Base-by-base conservation (phyloP, 2,797 vertebrate species). In the Echiichthys vipera region DNA sequence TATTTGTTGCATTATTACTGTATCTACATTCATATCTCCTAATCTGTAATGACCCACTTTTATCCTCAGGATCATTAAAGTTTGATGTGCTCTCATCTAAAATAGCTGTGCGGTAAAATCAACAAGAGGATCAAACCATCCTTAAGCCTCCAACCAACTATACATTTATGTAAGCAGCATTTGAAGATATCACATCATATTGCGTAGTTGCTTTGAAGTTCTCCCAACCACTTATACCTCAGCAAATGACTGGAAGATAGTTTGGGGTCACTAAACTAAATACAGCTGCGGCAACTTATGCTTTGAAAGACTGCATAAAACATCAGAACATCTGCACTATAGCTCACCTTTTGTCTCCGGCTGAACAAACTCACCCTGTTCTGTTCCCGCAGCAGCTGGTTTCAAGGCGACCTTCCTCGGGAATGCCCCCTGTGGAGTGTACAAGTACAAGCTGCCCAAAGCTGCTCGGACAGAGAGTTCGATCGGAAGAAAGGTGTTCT, bases 381-480 rank as follows among this genome's bases (percentile, higher is more conserved):
- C 34, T 74, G 61, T 65, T 30, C 63, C 49, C 24, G 45, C 90
- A 97, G 97, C 94, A 84, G 90, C 93, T 68, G 90, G 74, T 55
- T 68, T 96, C 85, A 90, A 95, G 83, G 96, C 95, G 22, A 96
- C 94, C 63, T 96, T 97, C 88, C 93, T 99, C 34, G 96, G 98
- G 65, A 99, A 98, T 32, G 95, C 96, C 0, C 98, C 98, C 1
- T 96, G 95, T 15, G 98, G 98, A 61, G 93, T 98, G 88, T 99
- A 98, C 95, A 98, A 97, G 90, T 99, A 97, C 91, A 98, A 96
- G 91, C 95, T 97, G 79, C 98, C 98, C 65, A 93, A 80, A 89
- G 92, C 92, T 4, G 1, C 90, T 62, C 94, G 90, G 81, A 96
- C 92, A 0, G 96, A 97, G 80, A 85, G 80, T 75, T 89, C 67